These are phyloP conservation scores for Dicrostonyx torquatus DNA, from an alignment of 2,797 vertebrate species.

Conservation along the genomic window DNA sequence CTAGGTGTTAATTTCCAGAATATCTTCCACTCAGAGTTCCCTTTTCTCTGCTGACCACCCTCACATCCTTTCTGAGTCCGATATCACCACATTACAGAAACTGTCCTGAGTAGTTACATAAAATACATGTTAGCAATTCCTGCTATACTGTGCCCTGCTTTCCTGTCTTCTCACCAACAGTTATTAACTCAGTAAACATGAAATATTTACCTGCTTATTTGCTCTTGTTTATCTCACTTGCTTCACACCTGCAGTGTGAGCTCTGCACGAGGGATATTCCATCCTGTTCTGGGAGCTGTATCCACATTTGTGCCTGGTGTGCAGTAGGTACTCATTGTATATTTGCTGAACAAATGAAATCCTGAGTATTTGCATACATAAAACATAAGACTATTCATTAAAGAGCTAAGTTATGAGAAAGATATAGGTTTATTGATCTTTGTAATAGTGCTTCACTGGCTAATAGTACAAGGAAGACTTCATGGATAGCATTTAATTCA, in stretches of 20 bases:
- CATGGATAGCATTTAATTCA: background rate
- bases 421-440: background rate
- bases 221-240: background rate
- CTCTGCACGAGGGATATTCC: background rate
- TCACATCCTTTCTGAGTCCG: background rate
- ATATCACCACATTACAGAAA: background rate
- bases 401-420: conserved; percentile 50
- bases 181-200: background rate
- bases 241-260: background rate
- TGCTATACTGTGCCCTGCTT: background rate
- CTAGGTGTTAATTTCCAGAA: background rate
- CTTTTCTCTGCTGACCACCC: background rate
- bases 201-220: conserved; percentile 1
- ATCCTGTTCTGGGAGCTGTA: background rate
- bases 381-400: background rate
- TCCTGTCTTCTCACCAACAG: background rate
- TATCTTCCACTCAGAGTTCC: background rate
- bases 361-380: background rate
- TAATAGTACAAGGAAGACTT: background rate
- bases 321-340: background rate
- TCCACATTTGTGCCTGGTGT: background rate
- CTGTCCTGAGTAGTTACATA: background rate
- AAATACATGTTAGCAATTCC: background rate
- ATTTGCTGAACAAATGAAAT: conserved; percentile 31
- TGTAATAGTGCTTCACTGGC: background rate